Conservation (phyloP, 1,140 invertebrate genomes). For the Tetramorium simillimum region DNA sequence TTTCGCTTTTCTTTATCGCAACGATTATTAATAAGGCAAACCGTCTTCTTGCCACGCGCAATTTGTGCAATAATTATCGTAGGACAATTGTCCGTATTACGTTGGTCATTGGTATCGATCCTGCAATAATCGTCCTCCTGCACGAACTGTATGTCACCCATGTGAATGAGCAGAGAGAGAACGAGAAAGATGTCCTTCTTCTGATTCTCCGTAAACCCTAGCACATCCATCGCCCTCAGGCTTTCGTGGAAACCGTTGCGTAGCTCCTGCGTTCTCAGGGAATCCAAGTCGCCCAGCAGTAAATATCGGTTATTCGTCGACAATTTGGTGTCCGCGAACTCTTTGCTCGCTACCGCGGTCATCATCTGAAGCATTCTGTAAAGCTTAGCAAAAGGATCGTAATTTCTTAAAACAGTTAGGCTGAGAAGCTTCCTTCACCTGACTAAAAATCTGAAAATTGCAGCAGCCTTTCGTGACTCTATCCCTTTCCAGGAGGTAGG, state of each 20-base stretch:
- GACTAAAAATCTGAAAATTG: slow-evolving; percentile 88
- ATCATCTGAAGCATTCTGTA: slow-evolving; percentile 52
- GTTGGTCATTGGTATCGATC: slow-evolving; percentile 79
- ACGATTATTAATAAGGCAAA: not conserved
- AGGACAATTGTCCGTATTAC: slow-evolving; percentile 43
- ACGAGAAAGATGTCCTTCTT: slow-evolving; percentile 86
- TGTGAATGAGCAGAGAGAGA: slow-evolving; percentile 85
- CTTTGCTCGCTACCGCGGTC: slow-evolving; percentile 19
- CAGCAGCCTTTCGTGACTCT: slow-evolving; percentile 85
- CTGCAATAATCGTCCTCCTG: slow-evolving; percentile 68
- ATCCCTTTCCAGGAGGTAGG: slow-evolving; percentile 87
- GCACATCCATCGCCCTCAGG: slow-evolving; percentile 72
- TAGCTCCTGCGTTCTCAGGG: slow-evolving; percentile 66
- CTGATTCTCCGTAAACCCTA: slow-evolving; percentile 75
- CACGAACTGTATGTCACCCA: slow-evolving; percentile 83
- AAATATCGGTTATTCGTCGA: slow-evolving; percentile 62
- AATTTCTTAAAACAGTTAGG: too few relatives aligned
- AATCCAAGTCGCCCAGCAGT: slow-evolving; percentile 60
- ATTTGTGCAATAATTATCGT: not conserved
- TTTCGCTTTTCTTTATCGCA: not conserved
- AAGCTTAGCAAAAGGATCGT: not conserved
- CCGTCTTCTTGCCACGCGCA: not conserved
- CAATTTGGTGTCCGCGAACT: slow-evolving; percentile 65
- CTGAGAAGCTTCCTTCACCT: slow-evolving; percentile 75
- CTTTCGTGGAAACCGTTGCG: slow-evolving; percentile 80